Evolutionary conservation across 2,113 vertebrate genomes (phyloP).

Genomic region (Fregetta grallaria): DNA sequence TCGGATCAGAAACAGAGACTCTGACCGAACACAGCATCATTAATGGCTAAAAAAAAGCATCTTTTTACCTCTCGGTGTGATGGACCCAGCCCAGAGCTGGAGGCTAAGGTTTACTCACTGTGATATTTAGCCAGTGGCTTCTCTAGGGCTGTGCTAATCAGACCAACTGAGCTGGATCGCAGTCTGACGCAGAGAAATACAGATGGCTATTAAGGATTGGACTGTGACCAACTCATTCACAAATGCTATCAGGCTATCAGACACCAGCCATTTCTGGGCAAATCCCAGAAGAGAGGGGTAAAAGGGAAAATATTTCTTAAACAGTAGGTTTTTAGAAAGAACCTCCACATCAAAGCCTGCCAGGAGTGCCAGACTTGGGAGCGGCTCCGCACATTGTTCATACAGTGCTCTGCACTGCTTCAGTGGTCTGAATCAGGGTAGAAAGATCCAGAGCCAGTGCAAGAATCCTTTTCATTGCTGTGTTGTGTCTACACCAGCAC

Average conservation of each 20-base stretch:
- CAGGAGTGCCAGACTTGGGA: rapidly evolving
- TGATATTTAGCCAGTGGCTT: conserved; percentile 24
- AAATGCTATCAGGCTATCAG: conserved; percentile 20
- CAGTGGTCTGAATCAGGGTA: neutral
- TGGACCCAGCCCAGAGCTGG: neutral
- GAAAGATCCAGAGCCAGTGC: neutral
- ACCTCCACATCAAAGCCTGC: neutral
- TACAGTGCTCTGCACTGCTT: neutral
- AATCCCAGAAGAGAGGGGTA: neutral
- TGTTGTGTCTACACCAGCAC: neutral
- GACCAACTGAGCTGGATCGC: neutral
- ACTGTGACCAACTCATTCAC: conserved; percentile 32
- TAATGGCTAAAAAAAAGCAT: neutral
- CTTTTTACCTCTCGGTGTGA: neutral
- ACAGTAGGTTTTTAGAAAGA: neutral
- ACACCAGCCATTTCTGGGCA: neutral
- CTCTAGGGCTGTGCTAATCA: conserved; percentile 36
- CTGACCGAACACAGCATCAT: neutral
- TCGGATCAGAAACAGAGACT: neutral
- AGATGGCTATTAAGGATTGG: conserved; percentile 56
- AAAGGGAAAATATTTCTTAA: neutral
- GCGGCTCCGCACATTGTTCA: rapidly evolving
- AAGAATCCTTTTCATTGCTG: neutral
- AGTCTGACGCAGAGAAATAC: conserved; percentile 3
- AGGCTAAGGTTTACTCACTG: neutral